phyloP scores from a whole-genome alignment of 2,113 vertebrate genomes.

The Cranoglanis bouderius region DNA sequence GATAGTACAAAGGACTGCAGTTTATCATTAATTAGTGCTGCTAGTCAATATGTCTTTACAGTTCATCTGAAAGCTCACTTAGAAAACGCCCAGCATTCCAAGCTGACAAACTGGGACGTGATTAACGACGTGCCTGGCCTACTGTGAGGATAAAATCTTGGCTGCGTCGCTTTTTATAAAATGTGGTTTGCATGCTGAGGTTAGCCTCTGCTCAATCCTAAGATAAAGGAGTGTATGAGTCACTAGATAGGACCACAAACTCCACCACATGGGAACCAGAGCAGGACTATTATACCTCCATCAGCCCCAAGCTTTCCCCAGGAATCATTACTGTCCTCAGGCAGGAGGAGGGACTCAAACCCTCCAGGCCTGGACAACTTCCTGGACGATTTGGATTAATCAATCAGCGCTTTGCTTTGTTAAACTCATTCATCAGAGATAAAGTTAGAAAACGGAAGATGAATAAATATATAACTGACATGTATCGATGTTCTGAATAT shows the following conservation, averaged over 20 bases:
- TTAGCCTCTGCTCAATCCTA: constrained; percentile 59
- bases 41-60: constrained; percentile 36
- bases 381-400: constrained; percentile 40
- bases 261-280: constrained; percentile 59
- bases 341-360: constrained; percentile 33
- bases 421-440: constrained; percentile 38
- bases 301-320: constrained; percentile 56
- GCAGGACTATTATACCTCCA: constrained; percentile 48
- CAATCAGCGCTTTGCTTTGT: constrained; percentile 23
- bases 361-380: constrained; percentile 22
- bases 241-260: constrained; percentile 60
- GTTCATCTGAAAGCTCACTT: constrained; percentile 41
- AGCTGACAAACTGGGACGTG: constrained; percentile 55
- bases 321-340: constrained; percentile 44
- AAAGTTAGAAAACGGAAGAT: background rate
- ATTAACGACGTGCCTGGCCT: constrained; percentile 49
- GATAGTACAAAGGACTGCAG: constrained; percentile 22
- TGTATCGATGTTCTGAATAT: background rate
- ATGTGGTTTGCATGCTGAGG: constrained; percentile 62
- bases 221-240: constrained; percentile 62
- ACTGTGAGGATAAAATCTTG: constrained; percentile 66
- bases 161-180: constrained; percentile 56
- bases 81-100: constrained; percentile 23
- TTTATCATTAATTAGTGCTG: constrained; percentile 19
- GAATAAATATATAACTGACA: background rate